Evolutionary conservation across 2,888 invertebrate species (phyloP), one percentile per base, ranked within the genome.

Genomic region (Barypeithes pellucidus): DNA sequence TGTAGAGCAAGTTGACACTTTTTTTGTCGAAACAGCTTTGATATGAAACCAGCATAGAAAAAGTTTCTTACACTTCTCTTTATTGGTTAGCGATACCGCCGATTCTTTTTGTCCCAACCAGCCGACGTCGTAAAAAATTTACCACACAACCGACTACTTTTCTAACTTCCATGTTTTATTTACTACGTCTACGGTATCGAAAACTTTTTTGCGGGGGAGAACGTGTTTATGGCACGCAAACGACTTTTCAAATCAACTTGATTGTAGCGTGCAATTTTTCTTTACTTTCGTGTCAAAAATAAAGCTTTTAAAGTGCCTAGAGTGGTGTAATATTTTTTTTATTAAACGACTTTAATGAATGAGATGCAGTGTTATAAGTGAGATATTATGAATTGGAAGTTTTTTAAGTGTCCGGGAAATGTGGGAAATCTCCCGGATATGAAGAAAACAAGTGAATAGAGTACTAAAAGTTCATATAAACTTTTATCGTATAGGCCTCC

Each of bases 191-290:
- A 50, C 39, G 8, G 18, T 20, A 20, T 11, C 8, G 11, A n/a
- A n/a, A 22, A 50, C n/a, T 50, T 50, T 50, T 50, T 50, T 24
- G n/a, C n/a, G 3, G 12, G n/a, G 1, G 12, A n/a, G 4, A 24
- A 22, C 9, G 50, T n/a, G 24, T 50, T 50, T 50, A 50, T 50
- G 22, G 24, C 22, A 22, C 50, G 50, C 20, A 50, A 50, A 50
- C 24, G 24, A 50, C 20, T n/a, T 50, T 24, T 50, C 5, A 50
- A 50, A 50, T 50, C 24, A 24, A 50, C n/a, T 24, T 50, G 50
- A 20, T 24, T 50, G 12, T 50, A 22, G 20, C n/a, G 22, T 20
- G 22, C 12, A n/a, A 24, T 24, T 50, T 22, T 50, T 2, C 47
- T 50, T 50, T 47, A 20, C 20, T 47, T 18, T 22, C 11, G 11